phyloP scores from a whole-genome alignment of 1,140 invertebrate genomes.

The Leptopilina clavipes region DNA sequence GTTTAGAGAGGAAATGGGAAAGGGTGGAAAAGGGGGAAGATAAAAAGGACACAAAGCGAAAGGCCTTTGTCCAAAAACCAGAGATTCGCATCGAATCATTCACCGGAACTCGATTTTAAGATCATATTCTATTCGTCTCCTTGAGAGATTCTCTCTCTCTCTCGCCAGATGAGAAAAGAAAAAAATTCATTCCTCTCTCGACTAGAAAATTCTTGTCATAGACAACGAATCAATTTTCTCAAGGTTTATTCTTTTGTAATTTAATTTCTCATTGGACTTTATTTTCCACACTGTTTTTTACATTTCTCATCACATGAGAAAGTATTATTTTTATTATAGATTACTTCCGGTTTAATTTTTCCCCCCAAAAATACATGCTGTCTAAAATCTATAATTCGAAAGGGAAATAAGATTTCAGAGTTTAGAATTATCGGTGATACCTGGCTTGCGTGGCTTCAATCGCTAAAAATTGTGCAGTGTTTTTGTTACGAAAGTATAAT shows the following conservation, averaged over 20 bases:
- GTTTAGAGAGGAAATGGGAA: constrained; percentile 29
- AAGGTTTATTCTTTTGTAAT: no score
- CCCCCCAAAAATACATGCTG: background rate
- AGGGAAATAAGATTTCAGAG: background rate
- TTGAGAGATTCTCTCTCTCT: constrained; percentile 11
- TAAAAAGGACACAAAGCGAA: constrained; percentile 39
- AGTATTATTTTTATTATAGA: no score
- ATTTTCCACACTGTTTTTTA: no score
- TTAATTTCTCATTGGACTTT: no score
- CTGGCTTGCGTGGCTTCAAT: background rate
- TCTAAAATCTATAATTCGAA: constrained; percentile 19
- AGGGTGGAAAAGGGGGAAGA: constrained; percentile 16
- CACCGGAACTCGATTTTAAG: constrained; percentile 48
- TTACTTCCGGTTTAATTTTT: constrained; percentile 8
- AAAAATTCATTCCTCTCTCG: constrained; percentile 8
- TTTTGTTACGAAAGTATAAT: background rate
- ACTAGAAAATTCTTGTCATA: constrained; percentile 16
- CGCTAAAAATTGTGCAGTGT: background rate
- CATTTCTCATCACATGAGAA: no score
- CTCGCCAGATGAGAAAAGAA: background rate
- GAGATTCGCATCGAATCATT: constrained; percentile 41
- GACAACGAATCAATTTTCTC: background rate
- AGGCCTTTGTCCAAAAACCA: constrained; percentile 43
- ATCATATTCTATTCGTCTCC: background rate
- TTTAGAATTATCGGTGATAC: background rate